A percentile compares a stretch with the other conserved stretches of the same genome.
phyloP scores from a whole-genome alignment of 2,888 invertebrate species.

The Buathra laborator region DNA sequence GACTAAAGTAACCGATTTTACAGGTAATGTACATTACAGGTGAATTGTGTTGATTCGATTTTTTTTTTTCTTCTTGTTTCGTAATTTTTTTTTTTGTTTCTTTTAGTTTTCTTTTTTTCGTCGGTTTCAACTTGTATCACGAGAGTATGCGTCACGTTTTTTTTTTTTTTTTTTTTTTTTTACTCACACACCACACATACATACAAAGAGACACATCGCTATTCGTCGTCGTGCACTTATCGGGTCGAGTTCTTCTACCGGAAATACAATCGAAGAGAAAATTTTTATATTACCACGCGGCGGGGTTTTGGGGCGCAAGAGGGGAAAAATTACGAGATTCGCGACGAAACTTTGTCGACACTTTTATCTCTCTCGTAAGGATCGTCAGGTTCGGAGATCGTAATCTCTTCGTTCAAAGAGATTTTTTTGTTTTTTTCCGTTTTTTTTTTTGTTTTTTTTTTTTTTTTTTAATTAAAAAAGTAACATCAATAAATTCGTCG shows the following conservation, averaged over 20 bases:
- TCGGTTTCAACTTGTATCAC: conserved; percentile 65
- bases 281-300: background rate
- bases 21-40: conserved; percentile 81
- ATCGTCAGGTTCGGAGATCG: background rate
- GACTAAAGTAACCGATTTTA: conserved; percentile 80
- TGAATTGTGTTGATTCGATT: conserved; percentile 71
- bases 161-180: conserved; percentile 20
- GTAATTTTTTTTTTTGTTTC: conserved; percentile 24
- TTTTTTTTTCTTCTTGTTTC: conserved; percentile 19
- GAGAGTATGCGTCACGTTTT: conserved; percentile 10
- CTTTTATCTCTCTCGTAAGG: conserved; percentile 1
- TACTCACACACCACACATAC: background rate
- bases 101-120: conserved; percentile 60
- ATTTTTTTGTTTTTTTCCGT: background rate
- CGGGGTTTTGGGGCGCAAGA: background rate
- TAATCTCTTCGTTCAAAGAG: background rate
- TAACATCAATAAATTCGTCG: conserved; percentile 68
- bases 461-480: conserved; percentile 41
- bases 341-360: background rate
- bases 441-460: too few relatives aligned
- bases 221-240: conserved; percentile 39
- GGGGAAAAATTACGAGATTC: background rate
- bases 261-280: background rate
- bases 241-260: conserved; percentile 63
- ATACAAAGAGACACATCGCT: background rate